phyloP scores from a whole-genome alignment of 2,113 vertebrate genomes.

The Prunella himalayana region DNA sequence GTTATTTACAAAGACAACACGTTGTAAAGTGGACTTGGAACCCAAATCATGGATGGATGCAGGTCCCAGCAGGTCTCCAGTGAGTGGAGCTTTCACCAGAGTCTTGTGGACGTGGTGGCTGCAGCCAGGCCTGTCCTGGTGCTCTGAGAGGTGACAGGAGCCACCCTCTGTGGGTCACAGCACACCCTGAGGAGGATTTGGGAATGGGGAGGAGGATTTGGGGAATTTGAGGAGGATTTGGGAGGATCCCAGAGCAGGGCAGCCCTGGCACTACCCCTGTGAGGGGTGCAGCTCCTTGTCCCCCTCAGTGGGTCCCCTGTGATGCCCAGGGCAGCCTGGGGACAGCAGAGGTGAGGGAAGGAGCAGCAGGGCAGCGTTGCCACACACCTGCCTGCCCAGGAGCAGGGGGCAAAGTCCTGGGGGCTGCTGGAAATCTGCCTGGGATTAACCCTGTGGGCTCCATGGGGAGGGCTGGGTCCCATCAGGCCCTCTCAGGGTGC shows the following conservation, averaged over 20 bases:
- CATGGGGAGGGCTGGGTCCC: fast-evolving
- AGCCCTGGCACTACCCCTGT: neutral
- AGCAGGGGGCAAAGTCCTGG: neutral
- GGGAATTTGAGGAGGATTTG: neutral
- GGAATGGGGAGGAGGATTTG: neutral
- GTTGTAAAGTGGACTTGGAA: fast-evolving
- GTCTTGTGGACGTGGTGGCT: fast-evolving
- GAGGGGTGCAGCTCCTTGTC: fast-evolving
- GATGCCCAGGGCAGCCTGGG: neutral
- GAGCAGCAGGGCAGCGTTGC: neutral
- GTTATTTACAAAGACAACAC: neutral
- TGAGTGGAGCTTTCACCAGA: neutral
- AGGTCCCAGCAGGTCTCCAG: neutral
- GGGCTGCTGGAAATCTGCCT: neutral
- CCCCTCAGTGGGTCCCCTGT: neutral
- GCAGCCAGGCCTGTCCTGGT: neutral
- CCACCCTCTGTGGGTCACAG: neutral
- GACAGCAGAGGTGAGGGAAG: neutral
- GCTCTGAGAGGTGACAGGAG: neutral
- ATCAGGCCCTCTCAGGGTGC: neutral
- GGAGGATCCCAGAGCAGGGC: neutral
- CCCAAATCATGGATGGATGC: fast-evolving
- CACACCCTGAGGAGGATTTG: neutral
- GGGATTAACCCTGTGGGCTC: neutral
- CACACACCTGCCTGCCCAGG: neutral